Conservation (phyloP, 2,113 vertebrate genomes). For the Fulmarus glacialis region DNA sequence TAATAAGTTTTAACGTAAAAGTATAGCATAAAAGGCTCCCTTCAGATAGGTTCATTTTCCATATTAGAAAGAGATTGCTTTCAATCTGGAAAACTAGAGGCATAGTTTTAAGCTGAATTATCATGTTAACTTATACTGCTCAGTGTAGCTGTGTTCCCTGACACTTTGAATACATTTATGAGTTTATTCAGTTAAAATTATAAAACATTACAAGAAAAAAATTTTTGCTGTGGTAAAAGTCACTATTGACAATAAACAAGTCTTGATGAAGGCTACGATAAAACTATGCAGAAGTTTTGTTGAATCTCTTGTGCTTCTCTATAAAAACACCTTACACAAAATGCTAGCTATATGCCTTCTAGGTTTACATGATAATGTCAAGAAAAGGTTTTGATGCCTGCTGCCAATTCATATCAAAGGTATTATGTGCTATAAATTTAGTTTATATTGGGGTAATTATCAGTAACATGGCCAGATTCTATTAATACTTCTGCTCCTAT, state of each 20-base stretch:
- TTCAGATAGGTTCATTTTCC: constrained; percentile 24
- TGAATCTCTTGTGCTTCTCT: not conserved
- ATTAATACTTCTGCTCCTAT: constrained; percentile 64
- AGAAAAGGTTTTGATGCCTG: constrained; percentile 57
- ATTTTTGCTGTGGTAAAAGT: not conserved
- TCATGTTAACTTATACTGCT: not conserved
- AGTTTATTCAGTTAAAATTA: constrained; percentile 49
- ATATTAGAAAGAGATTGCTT: constrained; percentile 39
- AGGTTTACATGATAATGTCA: constrained; percentile 50
- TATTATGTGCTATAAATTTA: constrained; percentile 73
- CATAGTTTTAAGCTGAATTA: constrained; percentile 39
- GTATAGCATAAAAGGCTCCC: constrained; percentile 21
- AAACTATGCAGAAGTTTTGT: not conserved
- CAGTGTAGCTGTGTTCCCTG: not conserved
- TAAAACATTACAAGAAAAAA: not conserved
- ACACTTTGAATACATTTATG: constrained; percentile 31
- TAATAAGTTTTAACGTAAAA: constrained; percentile 64
- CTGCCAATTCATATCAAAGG: constrained; percentile 47
- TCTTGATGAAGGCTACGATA: not conserved
- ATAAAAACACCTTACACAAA: not conserved
- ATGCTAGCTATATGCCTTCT: not conserved
- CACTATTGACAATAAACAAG: constrained; percentile 28
- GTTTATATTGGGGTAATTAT: constrained; percentile 76
- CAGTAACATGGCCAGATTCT: constrained; percentile 65
- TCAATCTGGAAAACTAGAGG: constrained; percentile 18